Base-by-base conservation (phyloP, 2,797 vertebrate genomes). In the Hozukius guyotensis region DNA sequence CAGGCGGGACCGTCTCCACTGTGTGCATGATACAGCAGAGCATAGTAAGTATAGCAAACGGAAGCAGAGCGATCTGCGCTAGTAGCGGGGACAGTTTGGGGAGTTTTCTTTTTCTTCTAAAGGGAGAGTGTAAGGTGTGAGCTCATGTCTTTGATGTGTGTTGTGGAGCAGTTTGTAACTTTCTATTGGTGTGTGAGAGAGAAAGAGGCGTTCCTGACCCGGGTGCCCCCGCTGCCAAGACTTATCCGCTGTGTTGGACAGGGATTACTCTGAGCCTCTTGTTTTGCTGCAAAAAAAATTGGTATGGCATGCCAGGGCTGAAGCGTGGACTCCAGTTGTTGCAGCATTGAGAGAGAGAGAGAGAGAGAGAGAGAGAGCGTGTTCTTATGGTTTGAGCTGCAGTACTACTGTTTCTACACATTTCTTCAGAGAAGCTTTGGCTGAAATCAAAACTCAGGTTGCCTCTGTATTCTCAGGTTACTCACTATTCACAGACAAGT, bases 1-100 rank as follows among this genome's bases (percentile, higher is more conserved):
- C 90, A 94, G 93, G 94, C 94, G 88, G 95, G 93, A 70, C 66
- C 25, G 67, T 71, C 57, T 72, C 42, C 72, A 49, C 63, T 63
- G 80, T 36, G 60, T 72, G 75, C 34, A 22, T 52, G 85, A 80
- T 75, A 63, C 69, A 67, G 65, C 70, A 72, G 83, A 38, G 67
- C 42, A 73, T 14, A 36, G 61, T 69, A 61, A 71, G 80, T 69
- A 74, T 69, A 74, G 70, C 60, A 59, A 42, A 56, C 12, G 38
- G 55, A 56, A 49, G 57, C 24, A 63, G 55, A 61, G 57, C 27
- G 29, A 56, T 72, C n/a, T 70, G 9, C 4, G 32, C 61, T 31
- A n/a, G 24, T 7, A 55, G 32, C 31, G 32, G 1, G 12, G 18
- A 63, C 8, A 65, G 77, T 55, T 72, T 32, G 3, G 24, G 34